Percentiles rank a stretch among this genome's conserved stretches.
Conservation (phyloP, 2,113 vertebrate genomes). For the Microcebus murinus region DNA sequence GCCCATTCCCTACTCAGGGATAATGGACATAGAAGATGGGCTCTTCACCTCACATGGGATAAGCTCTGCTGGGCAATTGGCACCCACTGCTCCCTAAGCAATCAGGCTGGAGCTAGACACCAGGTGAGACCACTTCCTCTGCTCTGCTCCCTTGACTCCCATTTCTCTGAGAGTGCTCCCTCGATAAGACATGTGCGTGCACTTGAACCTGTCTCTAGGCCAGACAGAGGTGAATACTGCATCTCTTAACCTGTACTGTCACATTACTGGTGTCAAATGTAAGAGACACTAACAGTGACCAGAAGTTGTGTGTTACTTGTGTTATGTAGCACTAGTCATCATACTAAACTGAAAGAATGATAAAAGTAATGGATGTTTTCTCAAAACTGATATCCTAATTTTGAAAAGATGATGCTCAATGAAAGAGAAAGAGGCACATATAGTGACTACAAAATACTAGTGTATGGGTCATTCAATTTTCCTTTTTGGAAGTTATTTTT, state of each 20-base stretch:
- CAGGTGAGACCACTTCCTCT: not conserved
- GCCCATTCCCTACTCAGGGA: not conserved
- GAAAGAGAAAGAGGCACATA: not conserved
- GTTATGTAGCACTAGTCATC: not conserved
- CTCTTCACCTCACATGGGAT: not conserved
- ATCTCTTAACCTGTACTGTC: not conserved
- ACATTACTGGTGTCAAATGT: not conserved
- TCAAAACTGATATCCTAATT: not conserved
- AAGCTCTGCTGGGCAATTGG: not conserved
- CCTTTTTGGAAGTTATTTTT: not conserved
- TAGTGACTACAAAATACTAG: not conserved
- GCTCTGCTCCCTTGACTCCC: not conserved
- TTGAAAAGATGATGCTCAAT: not conserved
- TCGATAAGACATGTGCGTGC: accelerated
- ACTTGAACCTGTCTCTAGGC: not conserved
- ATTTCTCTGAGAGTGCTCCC: not conserved
- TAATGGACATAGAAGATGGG: not conserved
- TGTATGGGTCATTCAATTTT: not conserved
- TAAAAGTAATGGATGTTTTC: not conserved
- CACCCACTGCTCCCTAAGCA: not conserved
- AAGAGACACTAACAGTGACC: not conserved
- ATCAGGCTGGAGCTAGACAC: not conserved
- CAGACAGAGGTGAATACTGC: not conserved
- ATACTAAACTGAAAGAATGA: not conserved
- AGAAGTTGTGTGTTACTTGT: not conserved